Evolutionary conservation across 2,888 invertebrate species (phyloP).

Genomic region (Agonopterix alstromeriana): DNA sequence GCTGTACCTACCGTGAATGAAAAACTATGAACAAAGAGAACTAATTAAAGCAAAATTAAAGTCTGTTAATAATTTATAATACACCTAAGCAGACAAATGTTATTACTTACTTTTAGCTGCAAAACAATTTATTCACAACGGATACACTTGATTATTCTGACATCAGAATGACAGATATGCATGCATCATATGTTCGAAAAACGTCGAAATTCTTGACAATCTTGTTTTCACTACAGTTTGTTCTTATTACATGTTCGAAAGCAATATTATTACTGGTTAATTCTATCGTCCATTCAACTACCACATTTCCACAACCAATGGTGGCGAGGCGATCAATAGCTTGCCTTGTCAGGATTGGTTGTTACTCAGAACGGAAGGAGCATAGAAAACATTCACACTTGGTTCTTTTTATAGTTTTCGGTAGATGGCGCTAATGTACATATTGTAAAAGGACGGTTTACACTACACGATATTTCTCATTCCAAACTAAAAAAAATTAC

Average conservation of each 20-base stretch:
- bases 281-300: background rate
- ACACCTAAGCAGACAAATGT: conserved; percentile 7
- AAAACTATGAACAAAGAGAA: background rate
- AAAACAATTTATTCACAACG: conserved; percentile 50
- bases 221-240: conserved; percentile 36
- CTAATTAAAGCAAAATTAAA: background rate
- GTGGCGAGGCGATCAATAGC: background rate
- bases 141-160: conserved; percentile 64
- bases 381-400: background rate
- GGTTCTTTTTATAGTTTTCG: background rate
- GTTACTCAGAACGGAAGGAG: background rate
- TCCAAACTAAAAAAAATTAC: no score
- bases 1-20: conserved; percentile 12
- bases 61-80: background rate
- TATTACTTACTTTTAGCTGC: conserved; percentile 49
- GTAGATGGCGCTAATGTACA: background rate
- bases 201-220: conserved; percentile 16
- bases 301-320: no score
- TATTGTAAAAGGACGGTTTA: no score
- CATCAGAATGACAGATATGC: conserved; percentile 63
- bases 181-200: background rate
- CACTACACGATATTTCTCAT: no score
- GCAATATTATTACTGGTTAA: conserved; percentile 10
- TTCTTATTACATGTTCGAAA: conserved; percentile 27
- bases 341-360: background rate